Conservation (phyloP, 1,140 invertebrate species). For the Anastrepha obliqua region DNA sequence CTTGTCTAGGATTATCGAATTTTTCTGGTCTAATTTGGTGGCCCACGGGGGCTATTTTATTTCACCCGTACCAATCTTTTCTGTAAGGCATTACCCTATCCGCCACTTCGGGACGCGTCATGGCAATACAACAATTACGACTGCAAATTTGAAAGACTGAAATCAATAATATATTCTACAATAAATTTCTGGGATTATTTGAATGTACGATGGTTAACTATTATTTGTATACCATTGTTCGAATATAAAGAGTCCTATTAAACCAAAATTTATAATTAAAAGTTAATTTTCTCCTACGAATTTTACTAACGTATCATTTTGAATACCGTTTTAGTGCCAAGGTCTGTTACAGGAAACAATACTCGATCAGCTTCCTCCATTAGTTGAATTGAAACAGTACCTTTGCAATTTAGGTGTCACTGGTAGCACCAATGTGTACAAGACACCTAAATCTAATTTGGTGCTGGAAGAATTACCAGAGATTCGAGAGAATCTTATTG, state of each 20-base stretch:
- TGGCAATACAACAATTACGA: no score
- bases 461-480: conserved; percentile 79
- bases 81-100: no score
- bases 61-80: no score
- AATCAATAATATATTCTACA: no score
- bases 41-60: no score
- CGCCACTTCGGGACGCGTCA: no score
- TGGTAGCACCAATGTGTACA: conserved; percentile 63
- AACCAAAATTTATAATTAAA: not conserved
- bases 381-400: conserved; percentile 84
- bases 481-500: conserved; percentile 69
- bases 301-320: not conserved
- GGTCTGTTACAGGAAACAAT: conserved; percentile 79
- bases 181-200: no score
- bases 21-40: no score
- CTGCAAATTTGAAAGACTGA: no score
- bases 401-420: conserved; percentile 75
- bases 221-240: not conserved
- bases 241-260: not conserved
- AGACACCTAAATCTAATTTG: conserved; percentile 70
- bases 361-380: conserved; percentile 84
- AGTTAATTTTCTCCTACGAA: not conserved
- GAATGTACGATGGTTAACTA: no score
- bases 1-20: no score
- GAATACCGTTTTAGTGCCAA: conserved; percentile 73